Evolutionary conservation across 2,113 vertebrate genomes (phyloP).

Genomic region (Melanerpes aurifrons): DNA sequence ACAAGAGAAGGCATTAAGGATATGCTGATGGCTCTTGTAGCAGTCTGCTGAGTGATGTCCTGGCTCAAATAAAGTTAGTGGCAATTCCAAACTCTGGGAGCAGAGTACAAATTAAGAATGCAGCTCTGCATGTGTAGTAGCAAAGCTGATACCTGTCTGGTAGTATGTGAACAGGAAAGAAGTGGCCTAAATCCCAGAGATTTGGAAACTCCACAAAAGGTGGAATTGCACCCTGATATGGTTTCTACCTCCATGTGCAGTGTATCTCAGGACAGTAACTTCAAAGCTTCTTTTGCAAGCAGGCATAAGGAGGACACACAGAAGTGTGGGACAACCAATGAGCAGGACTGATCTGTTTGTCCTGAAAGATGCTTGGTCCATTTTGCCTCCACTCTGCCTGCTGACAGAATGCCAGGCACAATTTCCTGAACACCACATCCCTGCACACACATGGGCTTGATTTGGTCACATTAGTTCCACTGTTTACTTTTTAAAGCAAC

Average conservation of each 20-base stretch:
- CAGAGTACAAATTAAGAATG: neutral
- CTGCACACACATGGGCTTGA: conserved; percentile 1
- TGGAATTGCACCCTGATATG: neutral
- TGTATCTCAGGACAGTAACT: neutral
- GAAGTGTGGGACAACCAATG: neutral
- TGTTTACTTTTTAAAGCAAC: neutral
- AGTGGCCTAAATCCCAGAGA: neutral
- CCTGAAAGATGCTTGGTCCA: neutral
- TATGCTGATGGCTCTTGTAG: neutral
- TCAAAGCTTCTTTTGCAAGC: neutral
- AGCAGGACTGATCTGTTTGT: neutral
- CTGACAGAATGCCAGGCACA: neutral
- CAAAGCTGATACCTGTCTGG: neutral
- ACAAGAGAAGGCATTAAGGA: neutral
- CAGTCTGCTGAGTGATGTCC: neutral
- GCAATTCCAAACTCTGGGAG: neutral
- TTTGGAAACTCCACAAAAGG: neutral
- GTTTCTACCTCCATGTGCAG: neutral
- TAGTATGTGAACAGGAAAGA: neutral
- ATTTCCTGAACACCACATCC: neutral
- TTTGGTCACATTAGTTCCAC: conserved; percentile 29
- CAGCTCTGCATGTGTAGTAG: neutral
- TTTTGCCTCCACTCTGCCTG: neutral
- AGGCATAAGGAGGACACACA: neutral
- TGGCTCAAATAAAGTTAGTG: neutral